A percentile compares a stretch with the other conserved stretches of the same genome.
Evolutionary conservation across 2,888 invertebrate genomes (phyloP).

Genomic region (Caenorhabditis sinica): DNA sequence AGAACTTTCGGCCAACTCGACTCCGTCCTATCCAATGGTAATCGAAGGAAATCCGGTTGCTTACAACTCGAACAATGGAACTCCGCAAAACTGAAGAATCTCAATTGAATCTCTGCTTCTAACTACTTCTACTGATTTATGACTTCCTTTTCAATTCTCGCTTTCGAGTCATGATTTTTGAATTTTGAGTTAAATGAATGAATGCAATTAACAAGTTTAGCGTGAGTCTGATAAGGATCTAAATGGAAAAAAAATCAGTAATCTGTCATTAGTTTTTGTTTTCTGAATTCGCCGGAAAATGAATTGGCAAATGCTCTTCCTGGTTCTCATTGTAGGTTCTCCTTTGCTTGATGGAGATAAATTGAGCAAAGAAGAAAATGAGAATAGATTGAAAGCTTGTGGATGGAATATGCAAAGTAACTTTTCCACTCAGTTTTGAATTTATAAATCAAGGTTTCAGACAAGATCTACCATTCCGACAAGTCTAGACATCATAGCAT

Average conservation of each 20-base stretch:
- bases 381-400: not conserved
- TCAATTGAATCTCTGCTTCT: conserved; percentile 6
- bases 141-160: not conserved
- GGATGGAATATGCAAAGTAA: not conserved
- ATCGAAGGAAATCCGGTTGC: conserved; percentile 19
- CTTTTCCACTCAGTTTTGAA: not conserved
- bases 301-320: not conserved
- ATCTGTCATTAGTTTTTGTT: not conserved
- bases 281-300: not conserved
- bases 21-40: conserved; percentile 9
- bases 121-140: conserved; percentile 8
- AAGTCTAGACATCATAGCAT: not conserved
- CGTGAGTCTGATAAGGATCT: not conserved
- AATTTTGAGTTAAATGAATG: not conserved
- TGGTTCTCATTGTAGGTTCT: not conserved
- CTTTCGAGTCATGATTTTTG: not conserved
- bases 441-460: not conserved
- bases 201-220: not conserved
- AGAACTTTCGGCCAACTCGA: conserved; percentile 21
- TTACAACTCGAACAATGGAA: conserved; percentile 31
- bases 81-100: conserved; percentile 33
- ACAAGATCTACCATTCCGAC: conserved; percentile 10
- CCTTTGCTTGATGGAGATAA: not conserved
- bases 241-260: not conserved
- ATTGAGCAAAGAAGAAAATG: conserved; percentile 18